A percentile compares a stretch with the other conserved stretches of the same genome.
These are phyloP conservation scores for Druon quercuslanigerum DNA, from an alignment of 1,140 invertebrate genomes.

Conservation along the genomic window DNA sequence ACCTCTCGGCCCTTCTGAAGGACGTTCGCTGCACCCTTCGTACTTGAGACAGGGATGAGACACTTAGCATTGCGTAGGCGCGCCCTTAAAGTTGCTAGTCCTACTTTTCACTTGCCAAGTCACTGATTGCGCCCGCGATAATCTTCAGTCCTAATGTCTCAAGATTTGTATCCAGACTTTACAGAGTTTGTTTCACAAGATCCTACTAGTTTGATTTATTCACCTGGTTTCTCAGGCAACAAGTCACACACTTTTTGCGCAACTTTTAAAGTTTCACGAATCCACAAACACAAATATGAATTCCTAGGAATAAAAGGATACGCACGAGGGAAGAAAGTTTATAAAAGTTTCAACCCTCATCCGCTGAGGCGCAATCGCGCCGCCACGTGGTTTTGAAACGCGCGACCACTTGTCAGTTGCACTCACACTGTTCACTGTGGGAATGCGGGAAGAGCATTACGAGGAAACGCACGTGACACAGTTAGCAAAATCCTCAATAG, in stretches of 20 bases:
- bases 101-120: conserved; percentile 30
- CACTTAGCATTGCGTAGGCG: conserved; percentile 69
- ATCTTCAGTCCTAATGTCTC: background rate
- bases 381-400: conserved; percentile 54
- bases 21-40: conserved; percentile 61
- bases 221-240: too few species aligned
- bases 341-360: conserved; percentile 26
- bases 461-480: conserved; percentile 21
- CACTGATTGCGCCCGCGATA: conserved; percentile 28
- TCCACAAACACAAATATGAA: background rate
- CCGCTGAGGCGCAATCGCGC: conserved; percentile 24
- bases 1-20: conserved; percentile 61
- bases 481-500: background rate
- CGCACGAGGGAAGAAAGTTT: conserved; percentile 29
- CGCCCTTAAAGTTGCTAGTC: conserved; percentile 42
- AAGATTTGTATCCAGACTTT: background rate
- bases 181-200: background rate
- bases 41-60: conserved; percentile 59
- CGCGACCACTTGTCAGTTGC: conserved; percentile 35
- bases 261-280: background rate
- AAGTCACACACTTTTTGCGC: too few species aligned
- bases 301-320: background rate
- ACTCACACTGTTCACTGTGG: conserved; percentile 21
- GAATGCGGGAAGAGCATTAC: conserved; percentile 24
- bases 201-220: background rate